Evolutionary conservation across 2,113 vertebrate species (phyloP), one percentile per base, ranked within the genome.

Genomic region (Micronisus gabar): DNA sequence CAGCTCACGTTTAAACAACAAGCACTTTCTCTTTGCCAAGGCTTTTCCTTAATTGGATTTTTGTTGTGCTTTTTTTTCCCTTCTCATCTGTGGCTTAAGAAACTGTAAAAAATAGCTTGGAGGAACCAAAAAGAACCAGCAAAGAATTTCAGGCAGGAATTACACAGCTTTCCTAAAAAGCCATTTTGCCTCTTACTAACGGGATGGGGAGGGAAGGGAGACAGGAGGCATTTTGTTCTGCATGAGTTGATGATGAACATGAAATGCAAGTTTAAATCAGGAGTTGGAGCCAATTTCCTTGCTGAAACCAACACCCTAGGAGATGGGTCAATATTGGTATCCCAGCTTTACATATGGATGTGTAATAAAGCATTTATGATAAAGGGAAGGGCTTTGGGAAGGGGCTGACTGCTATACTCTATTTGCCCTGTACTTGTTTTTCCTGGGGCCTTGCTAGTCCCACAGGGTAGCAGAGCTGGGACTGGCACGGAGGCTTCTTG

Each of bases 1-100:
- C 66, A 63, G 23, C 81, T 91, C 81, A 75, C 66, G 0, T 95
- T 96, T 93, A 83, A 97, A 91, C 78, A 96, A 86, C 78, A 90
- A 85, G 52, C 56, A 61, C 76, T 91, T 92, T 92, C 68, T 96
- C 71, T 93, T 97, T 97, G 95, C 67, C 81, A 90, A 88, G 90
- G 86, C 68, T 86, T 96, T 85, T 81, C 66, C 43, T 88, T 95
- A 94, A 91, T 58, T 94, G 75, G 75, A 78, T 84, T 91, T 87
- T 78, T 96, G 81, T 84, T 85, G 56, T 86, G 62, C 4, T 2
- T 55, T 68, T 62, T 62, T 32, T 23, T 5, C 1, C 7, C 23
- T 78, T 78, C 71, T 85, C 62, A 59, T 59, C 58, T 80, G 47
- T 73, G 53, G 86, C 73, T 82, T 94, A 82, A 95, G 86, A 86